Base-by-base conservation (phyloP, 2,888 invertebrate species). In the Ophion ventricosus region DNA sequence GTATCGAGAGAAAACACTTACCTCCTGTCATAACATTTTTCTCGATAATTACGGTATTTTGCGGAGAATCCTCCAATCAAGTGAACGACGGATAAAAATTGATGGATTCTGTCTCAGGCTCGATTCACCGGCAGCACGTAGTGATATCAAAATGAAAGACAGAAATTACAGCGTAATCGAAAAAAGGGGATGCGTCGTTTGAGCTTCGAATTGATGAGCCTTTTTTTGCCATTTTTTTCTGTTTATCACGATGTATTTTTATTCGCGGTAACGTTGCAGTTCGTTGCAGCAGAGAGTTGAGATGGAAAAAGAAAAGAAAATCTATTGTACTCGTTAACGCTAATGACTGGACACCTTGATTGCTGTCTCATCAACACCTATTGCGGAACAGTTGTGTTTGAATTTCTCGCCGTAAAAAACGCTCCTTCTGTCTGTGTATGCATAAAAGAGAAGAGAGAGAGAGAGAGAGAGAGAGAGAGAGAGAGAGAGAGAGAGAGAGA, bases 321-420 rank as follows among this genome's bases (percentile, higher is more conserved):
- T 63, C 11, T 23, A 66, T 73, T 80, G 73, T 73, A 49, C 66
- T 80, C 74, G 73, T 80, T 80, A 80, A 74, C 59, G 29, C 59
- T 64, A 72, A 72, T 59, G 66, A 26, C 35, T 23, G 35, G 35
- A 10, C 20, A n/a, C 61, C 67, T 23, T n/a, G 29, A 11, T 66
- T 43, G 76, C 79, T 82, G 77, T 75, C 86, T 87, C 86, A 87
- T 87, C 85, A 87, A 85, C 85, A 87, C 86, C 76, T 82, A 87
- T 80, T 8, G 8, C 83, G 72, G 59, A 61, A 76, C 83, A 64
- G 76, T 83, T 80, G 80, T 64, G 43, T n/a, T 29, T 17, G 35
- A 2, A 67, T 69, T 69, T 69, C 40, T 35, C 35, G 10, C 80
- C 67, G 10, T 75, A 61, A 23, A 43, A 43, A 66, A 66, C 72